phyloP scores from a whole-genome alignment of 2,888 invertebrate genomes.

The Cecidostiba fungosa region DNA sequence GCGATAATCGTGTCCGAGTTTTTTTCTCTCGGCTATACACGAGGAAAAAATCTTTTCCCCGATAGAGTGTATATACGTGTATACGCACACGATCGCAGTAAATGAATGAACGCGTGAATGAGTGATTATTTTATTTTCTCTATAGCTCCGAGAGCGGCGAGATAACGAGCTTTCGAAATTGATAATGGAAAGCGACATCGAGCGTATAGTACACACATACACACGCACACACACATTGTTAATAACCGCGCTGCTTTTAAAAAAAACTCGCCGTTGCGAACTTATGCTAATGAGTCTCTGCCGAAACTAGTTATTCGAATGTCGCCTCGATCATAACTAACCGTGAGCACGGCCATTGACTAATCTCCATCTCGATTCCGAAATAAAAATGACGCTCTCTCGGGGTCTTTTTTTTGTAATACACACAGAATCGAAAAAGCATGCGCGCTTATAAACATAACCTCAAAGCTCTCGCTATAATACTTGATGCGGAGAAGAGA shows the following conservation, averaged over 20 bases:
- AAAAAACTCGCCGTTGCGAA: neutral
- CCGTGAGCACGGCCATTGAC: neutral
- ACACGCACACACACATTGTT: neutral
- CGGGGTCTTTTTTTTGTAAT: neutral
- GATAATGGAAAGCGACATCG: slow-evolving; percentile 23
- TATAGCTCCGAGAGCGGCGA: neutral
- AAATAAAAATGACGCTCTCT: neutral
- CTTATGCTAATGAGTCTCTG: neutral
- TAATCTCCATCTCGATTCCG: neutral
- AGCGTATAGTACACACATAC: neutral
- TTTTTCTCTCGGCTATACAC: neutral
- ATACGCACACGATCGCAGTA: neutral
- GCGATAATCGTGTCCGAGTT: neutral
- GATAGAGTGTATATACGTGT: neutral
- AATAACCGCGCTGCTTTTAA: neutral
- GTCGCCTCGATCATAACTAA: neutral
- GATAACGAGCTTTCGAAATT: slow-evolving; percentile 37
- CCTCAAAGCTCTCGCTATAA: neutral
- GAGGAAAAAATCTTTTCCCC: neutral
- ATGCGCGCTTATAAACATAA: slow-evolving; percentile 2
- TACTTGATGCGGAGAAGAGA: neutral
- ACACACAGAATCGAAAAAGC: neutral
- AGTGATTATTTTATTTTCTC: slow-evolving; percentile 23
- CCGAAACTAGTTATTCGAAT: slow-evolving; percentile 11
- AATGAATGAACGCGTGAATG: slow-evolving; percentile 18